These are phyloP conservation scores for Numida meleagris DNA, from an alignment of 2,113 vertebrate genomes.

Conservation along the genomic window DNA sequence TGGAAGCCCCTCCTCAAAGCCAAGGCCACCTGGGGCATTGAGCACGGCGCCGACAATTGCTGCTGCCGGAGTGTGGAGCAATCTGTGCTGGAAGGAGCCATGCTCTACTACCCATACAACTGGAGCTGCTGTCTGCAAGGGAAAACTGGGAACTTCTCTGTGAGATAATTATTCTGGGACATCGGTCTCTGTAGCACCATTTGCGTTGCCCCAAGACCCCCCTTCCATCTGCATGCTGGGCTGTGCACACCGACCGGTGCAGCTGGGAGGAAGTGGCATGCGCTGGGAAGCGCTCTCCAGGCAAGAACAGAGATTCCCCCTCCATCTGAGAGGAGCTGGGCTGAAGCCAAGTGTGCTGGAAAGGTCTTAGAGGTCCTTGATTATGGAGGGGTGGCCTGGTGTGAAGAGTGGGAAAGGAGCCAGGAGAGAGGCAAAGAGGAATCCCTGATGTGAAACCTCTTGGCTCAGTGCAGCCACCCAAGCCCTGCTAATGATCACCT, in stretches of 20 bases:
- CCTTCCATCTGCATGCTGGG: neutral
- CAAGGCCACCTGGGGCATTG: neutral
- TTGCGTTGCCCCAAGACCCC: neutral
- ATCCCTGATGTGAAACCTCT: neutral
- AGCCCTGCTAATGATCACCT: neutral
- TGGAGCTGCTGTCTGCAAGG: neutral
- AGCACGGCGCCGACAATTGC: rapidly evolving
- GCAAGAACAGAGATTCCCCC: neutral
- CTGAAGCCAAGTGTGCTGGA: slow-evolving; percentile 32
- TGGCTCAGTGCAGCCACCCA: neutral
- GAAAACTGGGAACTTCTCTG: neutral
- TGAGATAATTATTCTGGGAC: neutral
- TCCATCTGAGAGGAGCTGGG: neutral
- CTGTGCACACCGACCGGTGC: neutral
- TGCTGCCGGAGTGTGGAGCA: neutral
- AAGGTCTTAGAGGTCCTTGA: slow-evolving; percentile 16
- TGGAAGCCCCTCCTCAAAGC: neutral
- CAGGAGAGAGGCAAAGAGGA: neutral
- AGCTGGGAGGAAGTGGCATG: neutral
- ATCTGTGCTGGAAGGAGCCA: neutral
- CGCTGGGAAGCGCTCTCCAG: rapidly evolving
- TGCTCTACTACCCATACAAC: neutral
- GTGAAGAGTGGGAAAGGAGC: slow-evolving; percentile 23
- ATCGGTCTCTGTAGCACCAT: neutral
- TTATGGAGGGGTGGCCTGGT: neutral